Evolutionary conservation across 2,797 vertebrate genomes (phyloP), one percentile per base, ranked within the genome.

Genomic region (Pyrocephalus nanus): DNA sequence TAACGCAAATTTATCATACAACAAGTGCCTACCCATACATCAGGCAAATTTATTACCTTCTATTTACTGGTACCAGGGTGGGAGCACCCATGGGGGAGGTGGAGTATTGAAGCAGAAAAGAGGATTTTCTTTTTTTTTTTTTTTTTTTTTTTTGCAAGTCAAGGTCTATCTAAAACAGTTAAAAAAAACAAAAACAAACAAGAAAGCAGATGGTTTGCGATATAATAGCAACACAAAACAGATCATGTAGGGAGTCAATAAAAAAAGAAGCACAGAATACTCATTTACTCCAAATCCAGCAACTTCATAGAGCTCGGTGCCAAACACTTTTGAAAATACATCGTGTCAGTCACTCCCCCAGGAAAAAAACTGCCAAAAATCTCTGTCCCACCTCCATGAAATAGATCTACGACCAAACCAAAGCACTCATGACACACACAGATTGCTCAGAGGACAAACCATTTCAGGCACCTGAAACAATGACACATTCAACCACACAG

Each of bases 251-350:
- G 16, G 55, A 79, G 29, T 27, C 45, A 71, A 14, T 2, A 30
- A 29, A 45, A 74, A 61, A 42, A 47, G 0, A 32, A 42, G 5
- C 0, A 0, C 0, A 66, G 47, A 75, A 62, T 19, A 27, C 11
- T 16, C 15, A 48, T 73, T 73, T 85, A 69, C 16, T 81, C 45
- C 50, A 86, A 51, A 34, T 8, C 19, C 79, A 76, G 19, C 25
- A 55, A 67, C 18, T 79, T 43, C 55, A 76, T 1, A 55, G 32
- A 67, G 34, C 34, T 69, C 76, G 47, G 19, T 18, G 45, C 16
- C 34, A 82, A 92, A 61, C 1, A 1, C 38, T 60, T 69, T 6
- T n/a, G 42, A 87, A 91, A 92, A 73, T 6, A 57, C 30, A 53
- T 50, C 4, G 3, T 1, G 2, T 69, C 76, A 50, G n/a, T 53